Evolutionary conservation across 1,140 invertebrate species (phyloP).

Genomic region (Zaprionus vittiger): DNA sequence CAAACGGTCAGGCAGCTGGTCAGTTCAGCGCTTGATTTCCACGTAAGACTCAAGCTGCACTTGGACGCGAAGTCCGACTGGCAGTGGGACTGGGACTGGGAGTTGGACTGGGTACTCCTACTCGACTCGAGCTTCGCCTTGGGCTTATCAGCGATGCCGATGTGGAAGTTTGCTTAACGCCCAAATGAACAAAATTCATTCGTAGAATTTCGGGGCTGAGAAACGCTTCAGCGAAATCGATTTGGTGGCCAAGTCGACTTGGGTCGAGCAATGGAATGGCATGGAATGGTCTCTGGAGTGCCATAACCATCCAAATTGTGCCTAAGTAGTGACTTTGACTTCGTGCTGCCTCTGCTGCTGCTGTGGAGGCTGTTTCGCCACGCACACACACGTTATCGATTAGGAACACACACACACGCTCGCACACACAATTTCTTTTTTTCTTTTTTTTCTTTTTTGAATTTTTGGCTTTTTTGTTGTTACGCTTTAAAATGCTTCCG

Average conservation of each 20-base stretch:
- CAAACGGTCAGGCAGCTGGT: slow-evolving; percentile 48
- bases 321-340: slow-evolving; percentile 71
- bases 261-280: neutral
- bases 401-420: slow-evolving; percentile 51
- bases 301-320: slow-evolving; percentile 82
- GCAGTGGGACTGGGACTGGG: neutral
- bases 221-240: slow-evolving; percentile 72
- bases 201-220: slow-evolving; percentile 62
- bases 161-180: slow-evolving; percentile 62
- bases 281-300: slow-evolving; percentile 69
- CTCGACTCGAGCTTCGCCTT: slow-evolving; percentile 21
- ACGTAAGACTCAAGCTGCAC: slow-evolving; percentile 61
- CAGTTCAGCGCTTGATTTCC: slow-evolving; percentile 64
- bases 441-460: slow-evolving; percentile 43
- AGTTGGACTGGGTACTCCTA: neutral
- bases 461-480: slow-evolving; percentile 60
- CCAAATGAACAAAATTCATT: slow-evolving; percentile 74
- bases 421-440: slow-evolving; percentile 33
- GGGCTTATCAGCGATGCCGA: slow-evolving; percentile 72
- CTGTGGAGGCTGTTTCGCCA: slow-evolving; percentile 16
- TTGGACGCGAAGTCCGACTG: neutral
- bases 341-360: neutral
- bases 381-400: slow-evolving; percentile 62
- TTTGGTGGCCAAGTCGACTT: slow-evolving; percentile 36
- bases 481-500: slow-evolving; percentile 82